A percentile compares a stretch with the other conserved stretches of the same genome.
These are phyloP conservation scores for Poecile montanus DNA, from an alignment of 2,797 vertebrate genomes.

Conservation along the genomic window DNA sequence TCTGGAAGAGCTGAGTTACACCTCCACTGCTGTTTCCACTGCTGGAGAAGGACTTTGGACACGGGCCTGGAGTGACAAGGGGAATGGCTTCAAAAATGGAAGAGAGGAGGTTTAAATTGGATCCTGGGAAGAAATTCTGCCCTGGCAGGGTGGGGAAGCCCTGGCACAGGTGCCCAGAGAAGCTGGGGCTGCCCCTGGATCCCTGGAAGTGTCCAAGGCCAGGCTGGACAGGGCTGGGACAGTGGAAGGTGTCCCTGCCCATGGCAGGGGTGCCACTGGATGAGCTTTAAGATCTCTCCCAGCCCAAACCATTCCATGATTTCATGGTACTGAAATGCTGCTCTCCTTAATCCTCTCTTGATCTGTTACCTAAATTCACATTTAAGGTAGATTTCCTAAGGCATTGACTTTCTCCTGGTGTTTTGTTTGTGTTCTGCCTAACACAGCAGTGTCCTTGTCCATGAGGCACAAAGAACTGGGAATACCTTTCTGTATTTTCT, in stretches of 20 bases:
- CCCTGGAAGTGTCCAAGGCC: neutral
- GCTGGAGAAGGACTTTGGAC: neutral
- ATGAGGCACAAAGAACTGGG: neutral
- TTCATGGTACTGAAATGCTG: neutral
- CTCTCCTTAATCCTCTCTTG: neutral
- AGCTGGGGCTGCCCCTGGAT: neutral
- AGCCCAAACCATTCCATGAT: neutral
- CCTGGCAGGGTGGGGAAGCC: accelerated
- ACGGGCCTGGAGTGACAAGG: neutral
- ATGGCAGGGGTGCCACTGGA: neutral
- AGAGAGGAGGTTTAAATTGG: neutral
- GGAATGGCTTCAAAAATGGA: neutral
- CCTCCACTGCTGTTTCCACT: neutral
- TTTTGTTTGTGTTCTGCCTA: neutral
- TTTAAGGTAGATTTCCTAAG: neutral
- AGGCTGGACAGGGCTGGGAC: accelerated
- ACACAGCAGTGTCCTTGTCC: neutral
- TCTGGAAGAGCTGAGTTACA: neutral
- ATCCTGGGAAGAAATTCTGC: neutral
- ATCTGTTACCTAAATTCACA: neutral
- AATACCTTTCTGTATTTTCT: neutral
- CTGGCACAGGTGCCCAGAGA: neutral
- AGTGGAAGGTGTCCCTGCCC: neutral
- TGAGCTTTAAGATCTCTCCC: neutral
- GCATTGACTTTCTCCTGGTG: neutral